A percentile compares a stretch with the other conserved stretches of the same genome.
phyloP scores from a whole-genome alignment of 2,888 invertebrate species.

The Megastigmus dorsalis region DNA sequence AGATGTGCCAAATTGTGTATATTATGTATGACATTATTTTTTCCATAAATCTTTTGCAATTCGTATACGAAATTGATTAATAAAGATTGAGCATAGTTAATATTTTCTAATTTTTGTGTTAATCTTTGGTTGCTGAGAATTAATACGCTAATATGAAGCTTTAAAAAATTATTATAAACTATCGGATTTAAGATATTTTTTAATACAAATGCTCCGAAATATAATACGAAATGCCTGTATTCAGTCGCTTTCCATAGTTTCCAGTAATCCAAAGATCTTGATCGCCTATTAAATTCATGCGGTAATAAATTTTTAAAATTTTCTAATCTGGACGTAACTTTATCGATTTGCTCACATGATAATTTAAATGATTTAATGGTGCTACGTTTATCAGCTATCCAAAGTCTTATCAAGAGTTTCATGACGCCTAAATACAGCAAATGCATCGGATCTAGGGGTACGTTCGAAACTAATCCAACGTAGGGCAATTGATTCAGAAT shows the following conservation, averaged over 20 bases:
- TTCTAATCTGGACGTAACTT: neutral
- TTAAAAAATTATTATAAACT: neutral
- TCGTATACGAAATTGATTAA: neutral
- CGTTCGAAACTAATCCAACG: neutral
- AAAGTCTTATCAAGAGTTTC: neutral
- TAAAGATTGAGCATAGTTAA: neutral
- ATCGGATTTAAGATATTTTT: neutral
- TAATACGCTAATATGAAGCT: neutral
- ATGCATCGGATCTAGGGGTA: conserved; percentile 9
- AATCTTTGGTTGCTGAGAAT: neutral
- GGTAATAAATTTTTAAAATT: neutral
- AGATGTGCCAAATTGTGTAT: neutral
- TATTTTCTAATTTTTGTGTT: neutral
- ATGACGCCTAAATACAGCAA: conserved; percentile 6
- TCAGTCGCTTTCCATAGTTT: conserved; percentile 13
- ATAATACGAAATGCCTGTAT: conserved; percentile 7
- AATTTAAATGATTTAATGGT: neutral
- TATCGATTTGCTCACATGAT: neutral
- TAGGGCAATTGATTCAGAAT: neutral
- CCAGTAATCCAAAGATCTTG: neutral
- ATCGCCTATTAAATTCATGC: neutral
- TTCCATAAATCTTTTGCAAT: neutral
- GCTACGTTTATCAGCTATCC: neutral
- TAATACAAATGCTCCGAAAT: neutral
- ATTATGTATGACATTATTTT: conserved; percentile 1